Percentiles rank a stretch among this genome's conserved stretches.
Evolutionary conservation across 2,113 vertebrate species (phyloP).

Genomic region (Reinhardtius hippoglossoides): DNA sequence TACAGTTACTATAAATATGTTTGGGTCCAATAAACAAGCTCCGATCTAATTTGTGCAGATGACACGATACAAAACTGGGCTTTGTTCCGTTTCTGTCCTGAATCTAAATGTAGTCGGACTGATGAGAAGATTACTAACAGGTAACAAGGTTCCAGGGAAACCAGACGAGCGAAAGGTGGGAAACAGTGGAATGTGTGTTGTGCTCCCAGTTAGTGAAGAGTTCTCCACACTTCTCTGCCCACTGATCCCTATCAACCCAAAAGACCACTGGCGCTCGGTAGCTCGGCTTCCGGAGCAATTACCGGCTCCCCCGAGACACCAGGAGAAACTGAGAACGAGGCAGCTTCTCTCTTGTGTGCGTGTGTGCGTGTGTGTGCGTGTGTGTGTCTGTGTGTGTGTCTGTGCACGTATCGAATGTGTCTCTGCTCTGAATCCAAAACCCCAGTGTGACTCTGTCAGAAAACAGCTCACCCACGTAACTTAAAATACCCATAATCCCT

Average conservation of each 20-base stretch:
- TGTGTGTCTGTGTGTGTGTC: constrained; percentile 2
- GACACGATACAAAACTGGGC: no score
- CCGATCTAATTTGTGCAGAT: no score
- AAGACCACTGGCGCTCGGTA: constrained; percentile 64
- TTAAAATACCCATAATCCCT: constrained; percentile 64
- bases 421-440: constrained; percentile 49
- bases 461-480: constrained; percentile 39
- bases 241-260: constrained; percentile 71
- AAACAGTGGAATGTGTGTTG: neutral
- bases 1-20: no score
- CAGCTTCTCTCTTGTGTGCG: constrained; percentile 30
- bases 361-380: constrained; percentile 8
- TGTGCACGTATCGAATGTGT: constrained; percentile 17
- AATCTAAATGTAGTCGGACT: no score
- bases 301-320: constrained; percentile 58
- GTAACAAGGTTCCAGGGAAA: neutral
- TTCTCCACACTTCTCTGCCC: constrained; percentile 25
- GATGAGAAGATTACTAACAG: no score
- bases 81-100: no score
- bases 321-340: constrained; percentile 53
- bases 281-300: constrained; percentile 74
- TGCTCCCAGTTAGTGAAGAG: neutral
- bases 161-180: neutral
- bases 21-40: no score
- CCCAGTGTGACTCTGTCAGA: constrained; percentile 41